Percentiles rank a stretch among this genome's conserved stretches.
Conservation (phyloP, 2,888 invertebrate genomes). For the Antitype chi region DNA sequence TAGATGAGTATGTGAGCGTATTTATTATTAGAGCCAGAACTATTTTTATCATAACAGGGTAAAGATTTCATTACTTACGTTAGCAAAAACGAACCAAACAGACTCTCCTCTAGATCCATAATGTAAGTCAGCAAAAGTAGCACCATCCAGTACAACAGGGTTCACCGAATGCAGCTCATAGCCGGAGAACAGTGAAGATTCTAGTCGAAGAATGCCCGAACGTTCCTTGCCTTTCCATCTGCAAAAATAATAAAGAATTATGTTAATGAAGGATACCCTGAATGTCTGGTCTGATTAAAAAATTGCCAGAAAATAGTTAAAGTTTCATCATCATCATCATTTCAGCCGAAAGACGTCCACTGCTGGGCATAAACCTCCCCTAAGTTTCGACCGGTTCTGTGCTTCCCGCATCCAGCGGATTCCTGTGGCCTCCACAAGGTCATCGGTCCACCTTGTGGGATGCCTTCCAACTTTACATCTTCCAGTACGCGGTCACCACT, state of each 20-base stretch:
- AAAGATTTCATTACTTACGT: conserved; percentile 84
- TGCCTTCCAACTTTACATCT: too few relatives aligned
- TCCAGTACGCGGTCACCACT: too few relatives aligned
- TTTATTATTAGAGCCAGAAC: background rate
- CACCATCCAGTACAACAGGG: conserved; percentile 89
- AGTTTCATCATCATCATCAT: too few relatives aligned
- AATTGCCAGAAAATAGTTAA: too few relatives aligned
- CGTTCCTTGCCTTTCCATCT: conserved; percentile 92
- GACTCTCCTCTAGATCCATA: conserved; percentile 91
- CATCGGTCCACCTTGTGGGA: too few relatives aligned
- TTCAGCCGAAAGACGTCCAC: too few relatives aligned
- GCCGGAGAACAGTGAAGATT: conserved; percentile 92
- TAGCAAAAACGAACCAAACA: conserved; percentile 92
- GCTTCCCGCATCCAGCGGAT: too few relatives aligned
- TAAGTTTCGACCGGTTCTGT: too few relatives aligned
- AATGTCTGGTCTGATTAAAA: background rate
- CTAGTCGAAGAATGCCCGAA: conserved; percentile 91
- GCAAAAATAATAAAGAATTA: conserved; percentile 50
- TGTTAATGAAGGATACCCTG: background rate
- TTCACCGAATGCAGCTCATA: conserved; percentile 91
- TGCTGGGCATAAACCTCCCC: too few relatives aligned
- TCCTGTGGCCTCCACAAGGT: too few relatives aligned
- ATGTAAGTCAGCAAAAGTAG: conserved; percentile 91
- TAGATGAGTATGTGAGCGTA: background rate
- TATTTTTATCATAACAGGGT: background rate